A percentile compares a stretch with the other conserved stretches of the same genome.
phyloP scores from a whole-genome alignment of 2,113 vertebrate species.

The Haemorhous mexicanus region DNA sequence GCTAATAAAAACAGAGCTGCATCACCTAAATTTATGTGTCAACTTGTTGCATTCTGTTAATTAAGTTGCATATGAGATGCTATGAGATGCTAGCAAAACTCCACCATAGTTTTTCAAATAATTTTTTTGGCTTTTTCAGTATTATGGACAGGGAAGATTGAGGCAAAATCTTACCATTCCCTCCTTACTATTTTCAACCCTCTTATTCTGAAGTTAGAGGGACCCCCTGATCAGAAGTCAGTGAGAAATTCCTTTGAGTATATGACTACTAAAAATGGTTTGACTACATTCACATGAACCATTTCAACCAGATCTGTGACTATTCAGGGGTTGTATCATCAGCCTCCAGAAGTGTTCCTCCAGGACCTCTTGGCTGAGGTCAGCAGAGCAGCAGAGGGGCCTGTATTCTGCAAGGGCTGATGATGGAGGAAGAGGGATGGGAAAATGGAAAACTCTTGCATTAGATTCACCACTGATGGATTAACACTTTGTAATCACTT shows the following conservation, averaged over 20 bases:
- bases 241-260: background rate
- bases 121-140: background rate
- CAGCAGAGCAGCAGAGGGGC: background rate
- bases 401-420: background rate
- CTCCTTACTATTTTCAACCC: background rate
- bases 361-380: background rate
- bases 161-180: background rate
- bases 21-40: background rate
- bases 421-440: background rate
- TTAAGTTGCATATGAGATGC: background rate
- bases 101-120: background rate
- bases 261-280: background rate
- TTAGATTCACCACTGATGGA: background rate
- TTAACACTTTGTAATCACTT: background rate
- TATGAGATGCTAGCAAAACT: background rate
- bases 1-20: background rate
- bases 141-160: background rate
- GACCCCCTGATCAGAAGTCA: background rate
- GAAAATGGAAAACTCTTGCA: background rate
- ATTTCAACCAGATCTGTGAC: background rate
- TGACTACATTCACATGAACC: background rate
- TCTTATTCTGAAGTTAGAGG: background rate
- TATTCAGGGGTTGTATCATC: background rate
- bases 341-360: background rate
- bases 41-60: background rate